Evolutionary conservation across 1,140 invertebrate genomes (phyloP), one percentile per base, ranked within the genome.

Genomic region (Protaetia brevitarsis): DNA sequence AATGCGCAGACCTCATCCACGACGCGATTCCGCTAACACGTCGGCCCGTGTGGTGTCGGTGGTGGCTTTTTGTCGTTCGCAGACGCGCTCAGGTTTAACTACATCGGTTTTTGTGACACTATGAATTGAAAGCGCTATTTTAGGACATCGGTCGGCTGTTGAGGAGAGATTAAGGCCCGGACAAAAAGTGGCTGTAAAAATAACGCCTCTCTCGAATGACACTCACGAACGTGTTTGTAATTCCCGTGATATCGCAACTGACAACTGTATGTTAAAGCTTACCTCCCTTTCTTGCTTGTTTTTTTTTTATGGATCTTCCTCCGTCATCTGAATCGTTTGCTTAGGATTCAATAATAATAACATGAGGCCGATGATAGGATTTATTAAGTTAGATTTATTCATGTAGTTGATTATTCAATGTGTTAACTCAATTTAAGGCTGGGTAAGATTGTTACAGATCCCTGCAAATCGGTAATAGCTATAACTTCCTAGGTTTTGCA

Each of bases 121-220:
- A 28, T 31, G 57, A 59, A 59, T 31, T 29, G 57, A 59, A 29
- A 59, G 57, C 57, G 26, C 57, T 59, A 59, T 59, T 59, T 59
- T 59, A 59, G 57, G 26, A 59, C 57, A 29, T 29, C 26, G 26
- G 23, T 59, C 2, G 57, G 57, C 27, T 59, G 57, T 59, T 29
- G 41, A 23, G 30, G 30, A 59, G 57, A 31, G 57, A 59, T 59
- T 59, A 59, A 31, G 29, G 30, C 26, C 31, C 27, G 57, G 19
- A 59, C 57, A 59, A 59, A 59, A 59, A 59, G 5, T 51, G 41
- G 41, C 19, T 51, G 41, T 51, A 51, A 51, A 51, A 51, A 51
- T 51, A 51, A 51, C 34, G 34, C 34, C 34, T 37, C 34, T 37
- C 34, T n/a, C n/a, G n/a, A n/a, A 37, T 16, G 34, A 37, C 41